Evolutionary conservation across 2,797 vertebrate genomes (phyloP).

Genomic region (Anguilla obscura): DNA sequence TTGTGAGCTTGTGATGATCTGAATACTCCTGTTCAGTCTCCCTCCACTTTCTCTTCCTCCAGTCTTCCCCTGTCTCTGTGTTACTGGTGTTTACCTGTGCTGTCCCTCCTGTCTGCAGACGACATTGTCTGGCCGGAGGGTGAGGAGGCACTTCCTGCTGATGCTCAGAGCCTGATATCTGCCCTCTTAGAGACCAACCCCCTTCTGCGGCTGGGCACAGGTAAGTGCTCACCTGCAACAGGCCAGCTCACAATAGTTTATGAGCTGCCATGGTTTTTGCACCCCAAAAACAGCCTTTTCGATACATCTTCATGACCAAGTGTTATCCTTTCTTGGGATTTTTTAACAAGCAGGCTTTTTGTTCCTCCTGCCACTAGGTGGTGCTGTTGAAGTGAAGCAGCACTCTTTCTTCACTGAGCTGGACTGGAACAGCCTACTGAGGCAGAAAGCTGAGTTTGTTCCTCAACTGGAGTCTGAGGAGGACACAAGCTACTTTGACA

Average conservation of each 20-base stretch:
- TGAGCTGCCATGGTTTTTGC: neutral
- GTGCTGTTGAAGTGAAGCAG: slow-evolving; percentile 85
- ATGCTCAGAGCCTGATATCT: slow-evolving; percentile 87
- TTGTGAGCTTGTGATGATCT: neutral
- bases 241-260: neutral
- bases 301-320: too few relatives aligned
- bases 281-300: neutral
- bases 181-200: slow-evolving; percentile 89
- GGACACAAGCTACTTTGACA: slow-evolving; percentile 93
- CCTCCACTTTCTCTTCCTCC: neutral
- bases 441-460: slow-evolving; percentile 92
- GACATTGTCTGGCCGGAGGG: slow-evolving; percentile 91
- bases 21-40: neutral
- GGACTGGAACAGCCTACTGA: slow-evolving; percentile 87
- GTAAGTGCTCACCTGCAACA: slow-evolving; percentile 59
- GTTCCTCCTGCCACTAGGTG: slow-evolving; percentile 57
- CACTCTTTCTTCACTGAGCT: slow-evolving; percentile 87
- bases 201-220: slow-evolving; percentile 84
- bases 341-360: slow-evolving; percentile 44
- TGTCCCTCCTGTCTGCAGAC: slow-evolving; percentile 64
- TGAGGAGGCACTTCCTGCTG: slow-evolving; percentile 85
- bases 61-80: slow-evolving; percentile 61
- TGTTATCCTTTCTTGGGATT: too few relatives aligned
- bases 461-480: slow-evolving; percentile 90
- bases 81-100: slow-evolving; percentile 50